These are phyloP conservation scores for Tiliqua scincoides DNA, from an alignment of 2,113 vertebrate species.

Conservation along the genomic window DNA sequence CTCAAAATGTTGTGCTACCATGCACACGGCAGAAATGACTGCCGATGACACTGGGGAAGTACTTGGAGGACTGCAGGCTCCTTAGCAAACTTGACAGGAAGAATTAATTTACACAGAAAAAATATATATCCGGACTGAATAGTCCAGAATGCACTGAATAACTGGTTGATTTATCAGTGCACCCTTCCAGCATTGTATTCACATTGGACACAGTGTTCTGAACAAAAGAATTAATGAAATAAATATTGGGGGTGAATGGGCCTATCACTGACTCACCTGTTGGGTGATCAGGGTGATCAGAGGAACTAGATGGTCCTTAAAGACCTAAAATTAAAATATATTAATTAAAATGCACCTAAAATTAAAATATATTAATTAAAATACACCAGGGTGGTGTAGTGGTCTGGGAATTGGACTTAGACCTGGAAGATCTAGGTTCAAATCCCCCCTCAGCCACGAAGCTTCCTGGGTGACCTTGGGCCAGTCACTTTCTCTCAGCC, in stretches of 20 bases:
- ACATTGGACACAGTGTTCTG: not conserved
- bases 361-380: too few relatives aligned
- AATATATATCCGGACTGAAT: not conserved
- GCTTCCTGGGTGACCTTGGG: too few relatives aligned
- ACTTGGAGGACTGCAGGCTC: not conserved
- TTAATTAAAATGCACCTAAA: too few relatives aligned
- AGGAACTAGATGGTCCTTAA: not conserved
- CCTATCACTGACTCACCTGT: not conserved
- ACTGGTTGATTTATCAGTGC: slow-evolving; percentile 5
- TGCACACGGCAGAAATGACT: not conserved
- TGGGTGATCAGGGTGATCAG: not conserved
- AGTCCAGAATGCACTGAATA: not conserved
- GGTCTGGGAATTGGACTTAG: too few relatives aligned
- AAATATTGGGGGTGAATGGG: not conserved
- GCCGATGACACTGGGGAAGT: not conserved
- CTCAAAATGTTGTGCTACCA: not conserved
- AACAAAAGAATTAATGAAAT: slow-evolving; percentile 9
- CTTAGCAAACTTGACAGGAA: not conserved
- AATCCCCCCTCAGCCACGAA: too few relatives aligned
- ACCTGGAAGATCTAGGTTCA: too few relatives aligned
- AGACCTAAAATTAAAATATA: not conserved
- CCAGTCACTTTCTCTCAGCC: too few relatives aligned
- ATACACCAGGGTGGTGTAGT: too few relatives aligned
- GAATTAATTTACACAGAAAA: not conserved
- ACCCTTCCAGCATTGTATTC: not conserved